Evolutionary conservation across 2,113 vertebrate species (phyloP).

Genomic region (Bambusicola thoracicus): DNA sequence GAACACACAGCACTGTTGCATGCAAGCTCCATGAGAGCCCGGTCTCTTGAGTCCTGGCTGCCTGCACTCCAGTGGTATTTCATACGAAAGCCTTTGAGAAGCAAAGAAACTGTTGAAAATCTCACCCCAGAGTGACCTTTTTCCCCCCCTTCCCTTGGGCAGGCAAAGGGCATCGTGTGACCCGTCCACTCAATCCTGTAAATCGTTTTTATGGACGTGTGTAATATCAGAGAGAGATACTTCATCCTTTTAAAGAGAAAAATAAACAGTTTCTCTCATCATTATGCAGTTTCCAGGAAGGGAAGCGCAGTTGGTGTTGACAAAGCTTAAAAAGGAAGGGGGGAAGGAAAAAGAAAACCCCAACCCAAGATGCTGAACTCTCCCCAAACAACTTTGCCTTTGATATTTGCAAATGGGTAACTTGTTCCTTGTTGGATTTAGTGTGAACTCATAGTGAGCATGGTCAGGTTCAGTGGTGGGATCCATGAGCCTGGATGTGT

Average conservation of each 20-base stretch:
- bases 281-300: constrained; percentile 62
- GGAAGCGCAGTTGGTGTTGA: constrained; percentile 60
- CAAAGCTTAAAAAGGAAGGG: constrained; percentile 33
- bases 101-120: constrained; percentile 11
- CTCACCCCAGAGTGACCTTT: constrained; percentile 15
- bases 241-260: constrained; percentile 69
- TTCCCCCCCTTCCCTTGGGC: background rate
- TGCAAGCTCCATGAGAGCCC: background rate
- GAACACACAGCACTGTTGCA: background rate
- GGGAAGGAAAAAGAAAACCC: background rate
- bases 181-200: constrained; percentile 33
- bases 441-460: background rate
- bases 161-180: constrained; percentile 11
- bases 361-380: constrained; percentile 36
- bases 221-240: constrained; percentile 49
- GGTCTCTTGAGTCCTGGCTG: background rate
- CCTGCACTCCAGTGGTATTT: background rate
- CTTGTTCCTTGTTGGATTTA: constrained; percentile 61
- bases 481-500: background rate
- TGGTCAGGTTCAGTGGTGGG: background rate
- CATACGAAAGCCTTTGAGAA: constrained; percentile 29
- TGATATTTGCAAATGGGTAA: constrained; percentile 69
- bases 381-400: constrained; percentile 49
- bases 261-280: constrained; percentile 57
- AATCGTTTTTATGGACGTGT: constrained; percentile 48